phyloP scores from a whole-genome alignment of 2,797 vertebrate species.

The Melopsittacus undulatus region DNA sequence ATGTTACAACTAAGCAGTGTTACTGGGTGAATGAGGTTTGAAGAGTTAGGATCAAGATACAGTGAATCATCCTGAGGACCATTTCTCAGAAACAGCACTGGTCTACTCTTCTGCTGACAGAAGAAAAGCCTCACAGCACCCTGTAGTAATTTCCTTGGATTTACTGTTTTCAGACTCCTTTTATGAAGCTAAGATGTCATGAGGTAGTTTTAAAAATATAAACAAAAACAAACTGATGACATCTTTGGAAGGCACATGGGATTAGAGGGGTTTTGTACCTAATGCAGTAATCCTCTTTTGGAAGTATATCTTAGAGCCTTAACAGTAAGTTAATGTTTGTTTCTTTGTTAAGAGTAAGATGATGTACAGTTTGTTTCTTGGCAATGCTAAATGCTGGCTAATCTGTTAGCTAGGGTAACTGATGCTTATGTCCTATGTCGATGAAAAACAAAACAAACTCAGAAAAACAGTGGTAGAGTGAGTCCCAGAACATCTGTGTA shows the following conservation, averaged over 20 bases:
- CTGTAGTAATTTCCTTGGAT: background rate
- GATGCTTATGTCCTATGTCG: background rate
- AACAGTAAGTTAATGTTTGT: background rate
- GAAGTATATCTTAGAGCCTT: background rate
- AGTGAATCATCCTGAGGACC: background rate
- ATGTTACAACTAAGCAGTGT: background rate
- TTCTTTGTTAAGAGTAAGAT: background rate
- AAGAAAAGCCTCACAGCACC: background rate
- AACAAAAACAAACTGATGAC: background rate
- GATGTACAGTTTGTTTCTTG: background rate
- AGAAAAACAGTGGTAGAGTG: background rate
- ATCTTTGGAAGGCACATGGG: background rate
- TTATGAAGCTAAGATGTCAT: background rate
- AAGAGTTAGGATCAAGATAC: background rate
- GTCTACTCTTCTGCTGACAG: background rate
- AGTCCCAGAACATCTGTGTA: background rate
- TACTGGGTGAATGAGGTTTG: background rate
- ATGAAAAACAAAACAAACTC: background rate
- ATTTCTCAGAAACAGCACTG: background rate
- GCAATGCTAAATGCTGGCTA: background rate
- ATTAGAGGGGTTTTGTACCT: background rate
- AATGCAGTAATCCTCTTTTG: conserved; percentile 1
- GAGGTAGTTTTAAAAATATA: conserved; percentile 9
- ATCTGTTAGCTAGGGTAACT: background rate
- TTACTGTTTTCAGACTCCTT: conserved; percentile 9